Conservation (phyloP, 2,797 vertebrate genomes). For the Microtus obscurus region DNA sequence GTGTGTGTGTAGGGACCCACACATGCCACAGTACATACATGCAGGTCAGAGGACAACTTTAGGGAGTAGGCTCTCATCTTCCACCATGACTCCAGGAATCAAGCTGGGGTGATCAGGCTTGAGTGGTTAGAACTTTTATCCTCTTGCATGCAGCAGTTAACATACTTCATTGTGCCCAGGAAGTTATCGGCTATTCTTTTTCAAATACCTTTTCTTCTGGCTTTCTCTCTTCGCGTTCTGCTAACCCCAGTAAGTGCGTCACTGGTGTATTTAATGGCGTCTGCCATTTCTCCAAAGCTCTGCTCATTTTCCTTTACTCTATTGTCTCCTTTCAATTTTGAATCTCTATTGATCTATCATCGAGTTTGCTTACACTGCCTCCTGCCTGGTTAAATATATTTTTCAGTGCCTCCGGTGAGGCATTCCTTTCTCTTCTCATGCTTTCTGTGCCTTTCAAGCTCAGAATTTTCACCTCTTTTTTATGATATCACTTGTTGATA, state of each 20-base stretch:
- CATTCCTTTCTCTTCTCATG: neutral
- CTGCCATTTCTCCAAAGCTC: neutral
- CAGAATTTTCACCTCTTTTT: constrained; percentile 17
- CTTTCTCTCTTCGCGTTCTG: neutral
- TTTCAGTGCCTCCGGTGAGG: neutral
- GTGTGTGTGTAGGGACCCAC: neutral
- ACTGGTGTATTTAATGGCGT: neutral
- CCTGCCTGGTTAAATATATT: constrained; percentile 42
- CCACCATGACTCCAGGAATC: neutral
- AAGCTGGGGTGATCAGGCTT: neutral
- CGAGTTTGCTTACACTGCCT: constrained; percentile 30
- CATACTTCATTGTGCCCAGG: neutral
- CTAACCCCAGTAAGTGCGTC: neutral
- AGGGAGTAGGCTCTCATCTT: neutral
- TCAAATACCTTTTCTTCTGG: neutral
- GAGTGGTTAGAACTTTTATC: neutral
- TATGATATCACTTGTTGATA: neutral
- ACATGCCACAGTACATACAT: neutral
- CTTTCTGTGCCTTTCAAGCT: constrained; percentile 11
- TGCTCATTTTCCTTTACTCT: neutral
- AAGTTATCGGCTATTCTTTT: neutral
- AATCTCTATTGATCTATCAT: constrained; percentile 42
- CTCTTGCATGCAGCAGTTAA: neutral
- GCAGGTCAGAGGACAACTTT: neutral
- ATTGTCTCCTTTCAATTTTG: constrained; percentile 26